phyloP scores from a whole-genome alignment of 2,888 invertebrate genomes.

The Luperina nickerlii region DNA sequence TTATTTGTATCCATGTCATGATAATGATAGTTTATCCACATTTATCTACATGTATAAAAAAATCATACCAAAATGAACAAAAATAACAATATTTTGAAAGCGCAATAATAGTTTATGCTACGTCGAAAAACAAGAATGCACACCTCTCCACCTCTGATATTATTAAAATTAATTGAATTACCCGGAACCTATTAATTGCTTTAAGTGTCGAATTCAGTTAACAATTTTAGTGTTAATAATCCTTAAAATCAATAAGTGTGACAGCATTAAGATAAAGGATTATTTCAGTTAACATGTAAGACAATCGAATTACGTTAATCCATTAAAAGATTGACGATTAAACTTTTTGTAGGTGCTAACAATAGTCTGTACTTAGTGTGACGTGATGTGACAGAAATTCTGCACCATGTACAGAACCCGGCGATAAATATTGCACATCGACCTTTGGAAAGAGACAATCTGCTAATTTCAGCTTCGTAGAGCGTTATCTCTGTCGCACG shows the following conservation, averaged over 20 bases:
- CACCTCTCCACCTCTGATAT: neutral
- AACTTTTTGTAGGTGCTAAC: slow-evolving; percentile 7
- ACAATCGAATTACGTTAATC: slow-evolving; percentile 30
- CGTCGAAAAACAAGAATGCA: neutral
- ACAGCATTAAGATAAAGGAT: slow-evolving; percentile 29
- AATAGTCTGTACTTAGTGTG: neutral
- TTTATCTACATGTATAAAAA: neutral
- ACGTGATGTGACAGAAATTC: neutral
- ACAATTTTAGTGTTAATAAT: slow-evolving; percentile 25
- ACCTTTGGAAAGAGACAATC: no score
- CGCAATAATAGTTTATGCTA: neutral
- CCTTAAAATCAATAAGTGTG: slow-evolving; percentile 50
- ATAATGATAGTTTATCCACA: neutral
- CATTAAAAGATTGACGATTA: slow-evolving; percentile 39
- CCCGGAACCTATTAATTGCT: slow-evolving; percentile 16
- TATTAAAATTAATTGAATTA: slow-evolving; percentile 6
- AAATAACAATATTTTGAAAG: neutral
- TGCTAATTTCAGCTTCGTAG: no score
- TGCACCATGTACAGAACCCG: neutral
- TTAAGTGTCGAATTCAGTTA: slow-evolving; percentile 13
- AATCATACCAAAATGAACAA: neutral
- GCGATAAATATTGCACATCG: no score
- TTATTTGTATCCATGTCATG: no score
- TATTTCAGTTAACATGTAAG: slow-evolving; percentile 11
- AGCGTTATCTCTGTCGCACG: no score